phyloP scores from a whole-genome alignment of 2,888 invertebrate species.

The Hydrotaea cyrtoneurina region DNA sequence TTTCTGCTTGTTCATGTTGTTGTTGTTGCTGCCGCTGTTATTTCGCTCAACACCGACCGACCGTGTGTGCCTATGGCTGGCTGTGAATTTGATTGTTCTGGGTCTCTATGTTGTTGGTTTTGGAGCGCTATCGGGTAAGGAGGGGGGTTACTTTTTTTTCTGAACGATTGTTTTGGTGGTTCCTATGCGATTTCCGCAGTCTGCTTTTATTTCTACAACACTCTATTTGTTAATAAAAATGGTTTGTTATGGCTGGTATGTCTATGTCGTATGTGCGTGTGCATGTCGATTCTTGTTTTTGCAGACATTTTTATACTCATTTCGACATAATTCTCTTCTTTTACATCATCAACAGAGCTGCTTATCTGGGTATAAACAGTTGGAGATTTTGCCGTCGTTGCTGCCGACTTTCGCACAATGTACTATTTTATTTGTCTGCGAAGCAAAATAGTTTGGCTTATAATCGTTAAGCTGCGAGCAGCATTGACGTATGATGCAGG shows the following conservation, averaged over 20 bases:
- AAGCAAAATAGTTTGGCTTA: background rate
- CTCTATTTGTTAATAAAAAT: conserved; percentile 1
- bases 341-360: background rate
- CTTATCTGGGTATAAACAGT: background rate
- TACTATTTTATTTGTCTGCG: background rate
- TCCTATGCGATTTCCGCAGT: conserved; percentile 46
- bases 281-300: background rate
- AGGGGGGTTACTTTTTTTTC: background rate
- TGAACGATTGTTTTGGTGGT: conserved; percentile 29
- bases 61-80: conserved; percentile 37
- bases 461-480: background rate
- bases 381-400: background rate
- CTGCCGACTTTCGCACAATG: background rate
- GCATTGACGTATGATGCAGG: background rate
- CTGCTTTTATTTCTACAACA: conserved; percentile 10
- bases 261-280: background rate
- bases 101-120: background rate
- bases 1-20: conserved; percentile 38
- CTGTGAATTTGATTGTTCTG: conserved; percentile 13
- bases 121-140: background rate
- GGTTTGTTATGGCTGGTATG: conserved; percentile 8
- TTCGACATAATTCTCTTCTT: conserved; percentile 4
- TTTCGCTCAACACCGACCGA: background rate
- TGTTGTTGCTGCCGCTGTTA: conserved; percentile 27
- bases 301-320: background rate